Evolutionary conservation across 2,888 invertebrate species (phyloP).

Genomic region (Apamea anceps): DNA sequence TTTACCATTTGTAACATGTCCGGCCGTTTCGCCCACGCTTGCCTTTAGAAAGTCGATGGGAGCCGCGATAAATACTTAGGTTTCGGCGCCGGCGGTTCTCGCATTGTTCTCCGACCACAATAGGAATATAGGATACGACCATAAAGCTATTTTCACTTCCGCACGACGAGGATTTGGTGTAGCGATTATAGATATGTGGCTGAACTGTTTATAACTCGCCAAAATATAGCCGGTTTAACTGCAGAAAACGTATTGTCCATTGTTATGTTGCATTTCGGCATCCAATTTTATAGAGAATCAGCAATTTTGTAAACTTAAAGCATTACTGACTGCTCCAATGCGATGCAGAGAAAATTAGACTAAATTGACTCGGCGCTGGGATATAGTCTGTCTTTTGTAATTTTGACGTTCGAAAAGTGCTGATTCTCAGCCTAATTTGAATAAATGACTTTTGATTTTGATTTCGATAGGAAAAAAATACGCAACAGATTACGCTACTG

Average conservation of each 20-base stretch:
- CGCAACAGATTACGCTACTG: neutral
- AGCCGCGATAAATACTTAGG: constrained; percentile 72
- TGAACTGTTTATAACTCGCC: constrained; percentile 37
- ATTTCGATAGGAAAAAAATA: constrained; percentile 25
- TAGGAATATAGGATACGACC: constrained; percentile 76
- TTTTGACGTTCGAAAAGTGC: no score
- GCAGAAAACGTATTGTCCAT: constrained; percentile 29
- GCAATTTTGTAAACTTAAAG: constrained; percentile 9
- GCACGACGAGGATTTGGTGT: constrained; percentile 58
- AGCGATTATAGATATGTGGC: constrained; percentile 45
- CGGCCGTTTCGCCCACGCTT: constrained; percentile 76
- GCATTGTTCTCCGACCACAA: constrained; percentile 78
- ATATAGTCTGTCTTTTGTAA: no score
- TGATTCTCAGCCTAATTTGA: no score
- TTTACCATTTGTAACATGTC: constrained; percentile 71
- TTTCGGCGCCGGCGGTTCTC: constrained; percentile 69
- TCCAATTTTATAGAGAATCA: constrained; percentile 3
- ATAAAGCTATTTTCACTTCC: constrained; percentile 74
- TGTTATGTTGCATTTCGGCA: constrained; percentile 20
- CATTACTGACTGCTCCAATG: neutral
- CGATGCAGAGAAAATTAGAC: constrained; percentile 9
- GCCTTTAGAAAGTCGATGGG: constrained; percentile 79
- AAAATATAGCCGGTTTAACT: constrained; percentile 28
- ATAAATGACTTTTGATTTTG: no score
- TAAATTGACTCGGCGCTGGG: constrained; percentile 14